These are phyloP conservation scores for Ammodytes dubius DNA, from an alignment of 2,113 vertebrate genomes.

Conservation along the genomic window DNA sequence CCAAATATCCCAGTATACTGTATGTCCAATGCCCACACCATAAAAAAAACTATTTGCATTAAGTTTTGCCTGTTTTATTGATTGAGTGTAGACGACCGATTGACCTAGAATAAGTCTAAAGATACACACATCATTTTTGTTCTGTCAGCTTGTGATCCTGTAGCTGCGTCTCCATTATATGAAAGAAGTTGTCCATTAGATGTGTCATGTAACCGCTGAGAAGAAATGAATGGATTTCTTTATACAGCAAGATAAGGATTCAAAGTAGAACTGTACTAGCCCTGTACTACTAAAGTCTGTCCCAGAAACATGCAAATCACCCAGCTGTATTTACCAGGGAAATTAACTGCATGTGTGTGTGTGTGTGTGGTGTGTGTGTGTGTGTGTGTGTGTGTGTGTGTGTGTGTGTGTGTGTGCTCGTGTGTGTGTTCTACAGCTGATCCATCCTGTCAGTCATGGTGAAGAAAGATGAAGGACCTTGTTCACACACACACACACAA, in stretches of 20 bases:
- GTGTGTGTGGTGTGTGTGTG: slow-evolving; percentile 6
- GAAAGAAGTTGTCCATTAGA: not conserved
- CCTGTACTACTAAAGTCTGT: slow-evolving; percentile 34
- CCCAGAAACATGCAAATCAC: slow-evolving; percentile 71
- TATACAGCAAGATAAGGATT: slow-evolving; percentile 66
- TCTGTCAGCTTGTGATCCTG: not conserved
- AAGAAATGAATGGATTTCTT: slow-evolving; percentile 35
- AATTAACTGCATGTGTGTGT: slow-evolving; percentile 46
- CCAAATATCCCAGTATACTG: not conserved
- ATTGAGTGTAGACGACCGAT: not conserved
- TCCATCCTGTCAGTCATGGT: slow-evolving; percentile 10
- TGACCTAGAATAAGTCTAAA: not conserved
- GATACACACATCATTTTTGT: not conserved
- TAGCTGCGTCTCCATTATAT: not conserved
- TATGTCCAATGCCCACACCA: not conserved
- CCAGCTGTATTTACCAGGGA: slow-evolving; percentile 67
- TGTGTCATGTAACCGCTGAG: slow-evolving; percentile 10
- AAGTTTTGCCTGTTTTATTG: not conserved
- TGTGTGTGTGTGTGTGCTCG: slow-evolving; percentile 3
- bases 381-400: slow-evolving; percentile 17
- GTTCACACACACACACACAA: not conserved
- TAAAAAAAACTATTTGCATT: not conserved
- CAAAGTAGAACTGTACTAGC: slow-evolving; percentile 55
- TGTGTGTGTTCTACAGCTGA: slow-evolving; percentile 32
- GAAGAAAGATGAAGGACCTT: not conserved